phyloP scores from a whole-genome alignment of 37 sponge, comb jelly and placozoan genomes.

The Agelas oroides region DNA sequence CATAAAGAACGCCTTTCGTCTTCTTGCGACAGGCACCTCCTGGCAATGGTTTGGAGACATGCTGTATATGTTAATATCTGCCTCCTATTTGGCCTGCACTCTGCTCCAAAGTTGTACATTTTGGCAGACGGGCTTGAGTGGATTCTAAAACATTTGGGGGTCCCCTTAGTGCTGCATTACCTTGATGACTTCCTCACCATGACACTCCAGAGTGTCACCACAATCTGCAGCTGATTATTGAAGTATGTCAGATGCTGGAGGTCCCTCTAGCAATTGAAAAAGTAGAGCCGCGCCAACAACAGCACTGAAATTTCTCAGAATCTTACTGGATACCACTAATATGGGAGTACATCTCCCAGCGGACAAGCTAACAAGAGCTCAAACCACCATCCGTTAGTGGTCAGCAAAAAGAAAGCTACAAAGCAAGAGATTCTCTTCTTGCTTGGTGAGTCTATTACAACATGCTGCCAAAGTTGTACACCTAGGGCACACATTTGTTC shows the following conservation, averaged over 20 bases:
- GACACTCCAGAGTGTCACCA: too few relatives aligned
- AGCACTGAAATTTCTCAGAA: too few relatives aligned
- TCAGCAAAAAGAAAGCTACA: constrained; percentile 11
- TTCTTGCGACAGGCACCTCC: constrained; percentile 38
- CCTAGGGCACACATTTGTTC: not conserved
- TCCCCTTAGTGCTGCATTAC: not conserved
- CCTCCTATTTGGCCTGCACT: constrained; percentile 45
- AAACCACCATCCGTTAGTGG: not conserved
- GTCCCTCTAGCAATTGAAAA: too few relatives aligned
- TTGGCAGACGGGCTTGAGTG: constrained; percentile 32
- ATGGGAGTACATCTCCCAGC: constrained; percentile 7
- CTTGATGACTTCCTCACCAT: too few relatives aligned
- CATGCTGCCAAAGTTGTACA: constrained; percentile 42
- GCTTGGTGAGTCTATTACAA: constrained; percentile 37
- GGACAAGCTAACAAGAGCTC: constrained; percentile 12
- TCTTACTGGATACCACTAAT: too few relatives aligned
- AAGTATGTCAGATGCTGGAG: not conserved
- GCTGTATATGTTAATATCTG: constrained; percentile 19
- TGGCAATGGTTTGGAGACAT: constrained; percentile 39
- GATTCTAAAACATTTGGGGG: constrained; percentile 5
- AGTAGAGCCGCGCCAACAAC: too few relatives aligned
- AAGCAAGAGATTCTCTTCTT: constrained; percentile 38
- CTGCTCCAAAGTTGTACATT: constrained; percentile 47
- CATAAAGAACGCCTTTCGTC: constrained; percentile 16
- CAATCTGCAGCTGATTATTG: too few relatives aligned